Base-by-base conservation (phyloP, 2,797 vertebrate genomes). In the Erethizon dorsatum region DNA sequence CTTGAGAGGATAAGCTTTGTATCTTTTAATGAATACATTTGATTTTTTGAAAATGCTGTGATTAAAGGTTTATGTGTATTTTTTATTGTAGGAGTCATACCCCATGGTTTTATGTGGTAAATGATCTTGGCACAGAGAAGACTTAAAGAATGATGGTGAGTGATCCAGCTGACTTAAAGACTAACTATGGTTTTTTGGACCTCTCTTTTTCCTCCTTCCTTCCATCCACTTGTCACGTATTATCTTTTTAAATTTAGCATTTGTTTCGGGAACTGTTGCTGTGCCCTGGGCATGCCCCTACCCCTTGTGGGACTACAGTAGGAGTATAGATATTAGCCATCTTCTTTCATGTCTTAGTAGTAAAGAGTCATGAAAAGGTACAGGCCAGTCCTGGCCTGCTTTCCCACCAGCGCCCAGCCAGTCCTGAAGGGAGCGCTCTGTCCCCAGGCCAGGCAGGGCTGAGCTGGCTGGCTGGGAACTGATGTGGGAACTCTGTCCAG, bases 61-160 rank as follows among this genome's bases (percentile, higher is more conserved):
- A 80, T 67, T 94, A 94, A 93, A 63, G 69, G 24, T 52, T 20
- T 97, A 82, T 98, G 6, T 97, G 0, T 82, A 75, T 90, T 28
- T 98, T 97, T 98, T 79, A 73, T 89, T 97, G 47, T 96, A 99
- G 99, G 98, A 98, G 96, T 97, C 97, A 97, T 92, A 97, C 82
- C 97, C 96, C 96, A 98, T 98, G 98, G 98, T 97, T 96, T 98
- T 98, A 97, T 88, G 65, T 96, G 47, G 5, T 98, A 92, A 98
- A 92, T 97, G 98, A 98, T 86, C 96, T 97, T 95, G 98, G 91
- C 85, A 86, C 54, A 90, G 98, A 98, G 88, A 97, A 97, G 82
- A 96, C 97, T 91, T 98, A 97, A 83, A 97, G 98, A 84, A 90
- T 96, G 94, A 99, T 99, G 99, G 99, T 99, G 98, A 98, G 98